Evolutionary conservation across 2,113 vertebrate species (phyloP).

Genomic region (Agapornis roseicollis): DNA sequence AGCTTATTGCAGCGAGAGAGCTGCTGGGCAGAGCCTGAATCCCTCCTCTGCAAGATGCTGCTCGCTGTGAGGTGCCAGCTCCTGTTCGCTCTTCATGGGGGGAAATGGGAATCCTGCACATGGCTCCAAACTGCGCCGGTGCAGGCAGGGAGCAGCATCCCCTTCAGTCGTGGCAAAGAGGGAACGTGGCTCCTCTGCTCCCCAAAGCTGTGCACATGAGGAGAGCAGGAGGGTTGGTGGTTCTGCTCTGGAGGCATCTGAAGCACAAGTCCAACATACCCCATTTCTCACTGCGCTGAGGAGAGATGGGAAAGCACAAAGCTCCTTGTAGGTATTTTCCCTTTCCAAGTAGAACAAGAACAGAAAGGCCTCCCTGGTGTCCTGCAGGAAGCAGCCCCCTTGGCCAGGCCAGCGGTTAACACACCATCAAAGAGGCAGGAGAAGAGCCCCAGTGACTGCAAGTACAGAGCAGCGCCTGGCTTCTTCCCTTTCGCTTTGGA

Average conservation of each 20-base stretch:
- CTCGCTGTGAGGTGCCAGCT: background rate
- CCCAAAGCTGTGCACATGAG: accelerated
- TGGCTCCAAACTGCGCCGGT: background rate
- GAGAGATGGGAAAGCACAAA: background rate
- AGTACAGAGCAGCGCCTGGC: background rate
- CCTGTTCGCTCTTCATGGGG: background rate
- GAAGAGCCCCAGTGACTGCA: background rate
- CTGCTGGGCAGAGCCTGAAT: accelerated
- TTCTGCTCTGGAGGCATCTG: background rate
- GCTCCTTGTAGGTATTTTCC: background rate
- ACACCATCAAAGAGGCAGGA: background rate
- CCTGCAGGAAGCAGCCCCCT: background rate
- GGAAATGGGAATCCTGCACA: background rate
- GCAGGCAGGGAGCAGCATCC: background rate
- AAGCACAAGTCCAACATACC: background rate
- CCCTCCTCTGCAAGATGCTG: background rate
- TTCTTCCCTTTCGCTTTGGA: background rate
- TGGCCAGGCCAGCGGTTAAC: background rate
- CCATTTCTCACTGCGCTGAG: background rate
- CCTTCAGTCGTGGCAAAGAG: background rate
- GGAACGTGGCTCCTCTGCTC: background rate
- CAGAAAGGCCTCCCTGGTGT: background rate
- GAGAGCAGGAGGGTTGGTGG: background rate
- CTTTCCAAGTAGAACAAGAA: background rate
- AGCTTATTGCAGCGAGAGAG: background rate